Evolutionary conservation across 1,140 invertebrate species (phyloP).

Genomic region (Rhagoletis zephyria): DNA sequence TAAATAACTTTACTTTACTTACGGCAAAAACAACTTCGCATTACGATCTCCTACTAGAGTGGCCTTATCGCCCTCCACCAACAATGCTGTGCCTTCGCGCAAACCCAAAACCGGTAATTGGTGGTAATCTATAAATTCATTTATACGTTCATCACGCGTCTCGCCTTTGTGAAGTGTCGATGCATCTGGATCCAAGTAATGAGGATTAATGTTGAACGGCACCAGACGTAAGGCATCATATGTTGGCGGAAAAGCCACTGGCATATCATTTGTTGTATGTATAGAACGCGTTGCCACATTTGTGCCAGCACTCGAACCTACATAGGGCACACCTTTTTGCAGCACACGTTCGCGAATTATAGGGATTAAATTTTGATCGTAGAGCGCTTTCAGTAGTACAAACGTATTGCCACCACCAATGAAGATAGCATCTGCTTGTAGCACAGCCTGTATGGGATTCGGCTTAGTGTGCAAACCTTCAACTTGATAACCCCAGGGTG

Average conservation of each 20-base stretch:
- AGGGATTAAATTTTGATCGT: constrained; percentile 80
- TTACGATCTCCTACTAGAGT: constrained; percentile 77
- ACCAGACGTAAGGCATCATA: constrained; percentile 84
- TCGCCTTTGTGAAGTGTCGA: constrained; percentile 83
- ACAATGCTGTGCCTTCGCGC: constrained; percentile 80
- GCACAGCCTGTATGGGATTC: constrained; percentile 76
- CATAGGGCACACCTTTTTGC: constrained; percentile 81
- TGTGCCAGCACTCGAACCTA: constrained; percentile 87
- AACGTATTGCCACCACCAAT: constrained; percentile 88
- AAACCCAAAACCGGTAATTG: constrained; percentile 80
- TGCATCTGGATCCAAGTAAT: constrained; percentile 81
- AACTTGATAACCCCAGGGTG: constrained; percentile 79
- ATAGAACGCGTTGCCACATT: constrained; percentile 87
- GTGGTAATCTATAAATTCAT: constrained; percentile 79
- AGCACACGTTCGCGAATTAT: constrained; percentile 79
- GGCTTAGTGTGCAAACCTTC: constrained; percentile 78
- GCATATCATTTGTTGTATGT: constrained; percentile 89
- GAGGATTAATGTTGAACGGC: constrained; percentile 90
- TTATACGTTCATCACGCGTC: constrained; percentile 81
- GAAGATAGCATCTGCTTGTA: constrained; percentile 81
- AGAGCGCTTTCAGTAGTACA: constrained; percentile 80
- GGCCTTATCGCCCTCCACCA: constrained; percentile 77
- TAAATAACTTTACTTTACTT: constrained; percentile 67
- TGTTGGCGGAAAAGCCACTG: constrained; percentile 83
- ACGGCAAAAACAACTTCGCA: constrained; percentile 81